phyloP scores from a whole-genome alignment of 2,113 vertebrate genomes.

The Microtus montanus region DNA sequence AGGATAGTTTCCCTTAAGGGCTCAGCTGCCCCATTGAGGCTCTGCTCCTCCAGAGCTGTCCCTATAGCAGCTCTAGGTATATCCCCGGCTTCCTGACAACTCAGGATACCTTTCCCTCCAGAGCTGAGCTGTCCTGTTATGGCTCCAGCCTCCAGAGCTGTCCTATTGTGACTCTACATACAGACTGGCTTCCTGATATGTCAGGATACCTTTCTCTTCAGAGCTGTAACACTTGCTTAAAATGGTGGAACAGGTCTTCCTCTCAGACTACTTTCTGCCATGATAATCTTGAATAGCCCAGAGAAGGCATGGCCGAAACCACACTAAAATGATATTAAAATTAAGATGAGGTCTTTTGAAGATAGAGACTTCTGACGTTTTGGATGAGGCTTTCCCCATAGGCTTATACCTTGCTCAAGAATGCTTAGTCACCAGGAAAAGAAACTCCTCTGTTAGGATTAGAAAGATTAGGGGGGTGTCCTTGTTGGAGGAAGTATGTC shows the following conservation, averaged over 20 bases:
- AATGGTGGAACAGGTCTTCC: neutral
- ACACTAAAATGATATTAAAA: neutral
- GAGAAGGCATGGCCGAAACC: neutral
- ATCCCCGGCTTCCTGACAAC: too few relatives aligned
- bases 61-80: too few relatives aligned
- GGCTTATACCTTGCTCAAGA: neutral
- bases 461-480: neutral
- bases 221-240: too few relatives aligned
- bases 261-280: neutral
- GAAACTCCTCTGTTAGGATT: neutral
- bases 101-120: too few relatives aligned
- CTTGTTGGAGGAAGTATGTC: neutral
- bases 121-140: too few relatives aligned
- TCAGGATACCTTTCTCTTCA: too few relatives aligned
- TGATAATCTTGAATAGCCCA: neutral
- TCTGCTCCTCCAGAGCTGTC: too few relatives aligned
- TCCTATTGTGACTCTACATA: too few relatives aligned
- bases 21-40: too few relatives aligned
- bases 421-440: neutral
- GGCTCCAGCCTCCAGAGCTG: too few relatives aligned
- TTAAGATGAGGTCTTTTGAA: neutral
- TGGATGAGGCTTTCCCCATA: neutral
- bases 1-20: too few relatives aligned
- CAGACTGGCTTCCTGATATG: too few relatives aligned
- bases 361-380: neutral